Percentiles rank a stretch among this genome's conserved stretches.
Conservation (phyloP, 1,140 invertebrate genomes). For the Lepidurus packardi region DNA sequence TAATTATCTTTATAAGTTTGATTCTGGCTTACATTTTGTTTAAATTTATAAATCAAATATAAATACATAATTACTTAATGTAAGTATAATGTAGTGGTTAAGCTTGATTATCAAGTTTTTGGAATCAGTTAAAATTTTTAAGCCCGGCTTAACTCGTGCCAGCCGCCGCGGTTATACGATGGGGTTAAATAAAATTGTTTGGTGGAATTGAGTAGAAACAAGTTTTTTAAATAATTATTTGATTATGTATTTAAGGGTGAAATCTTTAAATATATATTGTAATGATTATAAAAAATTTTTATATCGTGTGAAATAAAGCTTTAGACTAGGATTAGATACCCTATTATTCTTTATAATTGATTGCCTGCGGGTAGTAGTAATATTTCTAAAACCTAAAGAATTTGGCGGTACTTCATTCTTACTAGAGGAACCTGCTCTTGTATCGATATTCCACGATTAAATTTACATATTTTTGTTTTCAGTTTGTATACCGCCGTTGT, state of each 20-base stretch:
- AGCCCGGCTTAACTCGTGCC: constrained; percentile 50
- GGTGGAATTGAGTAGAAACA: constrained; percentile 38
- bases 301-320: constrained; percentile 41
- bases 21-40: constrained; percentile 38
- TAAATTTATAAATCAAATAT: constrained; percentile 35
- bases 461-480: constrained; percentile 47
- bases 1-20: constrained; percentile 38
- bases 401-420: constrained; percentile 53
- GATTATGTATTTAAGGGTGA: constrained; percentile 36
- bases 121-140: constrained; percentile 41
- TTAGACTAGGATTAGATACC: constrained; percentile 61
- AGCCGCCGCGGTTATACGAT: constrained; percentile 53
- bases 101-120: constrained; percentile 38
- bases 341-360: constrained; percentile 51
- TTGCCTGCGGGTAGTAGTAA: constrained; percentile 46
- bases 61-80: constrained; percentile 26
- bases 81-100: constrained; percentile 34
- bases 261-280: constrained; percentile 40
- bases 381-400: constrained; percentile 53
- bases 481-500: constrained; percentile 53
- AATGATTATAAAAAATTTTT: constrained; percentile 45
- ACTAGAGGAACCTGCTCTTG: constrained; percentile 54
- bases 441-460: constrained; percentile 54
- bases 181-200: constrained; percentile 38
- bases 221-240: constrained; percentile 40